phyloP scores from a whole-genome alignment of 2,797 vertebrate species.

The Neomorphus geoffroyi region DNA sequence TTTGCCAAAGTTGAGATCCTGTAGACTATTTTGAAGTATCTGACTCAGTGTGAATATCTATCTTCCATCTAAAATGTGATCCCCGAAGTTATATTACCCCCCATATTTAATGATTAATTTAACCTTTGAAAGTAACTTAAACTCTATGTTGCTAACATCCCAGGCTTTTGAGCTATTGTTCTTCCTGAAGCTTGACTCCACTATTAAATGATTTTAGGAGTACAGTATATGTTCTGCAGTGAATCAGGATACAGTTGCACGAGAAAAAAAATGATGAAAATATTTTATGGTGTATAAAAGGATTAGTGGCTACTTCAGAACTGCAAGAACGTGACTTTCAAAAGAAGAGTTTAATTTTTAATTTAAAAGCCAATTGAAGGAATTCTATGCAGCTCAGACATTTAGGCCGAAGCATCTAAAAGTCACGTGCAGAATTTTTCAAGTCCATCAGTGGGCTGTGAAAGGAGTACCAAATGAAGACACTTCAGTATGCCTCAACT shows the following conservation, averaged over 20 bases:
- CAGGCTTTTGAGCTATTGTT: neutral
- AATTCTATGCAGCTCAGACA: neutral
- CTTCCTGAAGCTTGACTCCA: neutral
- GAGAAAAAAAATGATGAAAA: neutral
- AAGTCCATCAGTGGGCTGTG: neutral
- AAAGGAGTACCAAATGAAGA: neutral
- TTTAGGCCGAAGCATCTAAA: neutral
- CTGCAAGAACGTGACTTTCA: neutral
- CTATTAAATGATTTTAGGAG: neutral
- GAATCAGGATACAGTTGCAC: neutral
- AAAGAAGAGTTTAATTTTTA: neutral
- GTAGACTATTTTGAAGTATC: neutral
- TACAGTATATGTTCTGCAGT: neutral
- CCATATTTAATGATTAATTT: neutral
- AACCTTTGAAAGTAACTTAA: neutral
- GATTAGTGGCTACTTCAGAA: slow-evolving; percentile 10
- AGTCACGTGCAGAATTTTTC: neutral
- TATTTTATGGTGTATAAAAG: neutral
- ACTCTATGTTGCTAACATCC: neutral
- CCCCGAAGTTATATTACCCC: fast-evolving
- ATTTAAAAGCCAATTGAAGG: neutral
- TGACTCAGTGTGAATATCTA: neutral
- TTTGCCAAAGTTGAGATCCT: slow-evolving; percentile 8
- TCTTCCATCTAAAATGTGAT: neutral
- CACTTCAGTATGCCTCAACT: neutral